phyloP scores from a whole-genome alignment of 2,888 invertebrate species.

The Salpingus planirostris region DNA sequence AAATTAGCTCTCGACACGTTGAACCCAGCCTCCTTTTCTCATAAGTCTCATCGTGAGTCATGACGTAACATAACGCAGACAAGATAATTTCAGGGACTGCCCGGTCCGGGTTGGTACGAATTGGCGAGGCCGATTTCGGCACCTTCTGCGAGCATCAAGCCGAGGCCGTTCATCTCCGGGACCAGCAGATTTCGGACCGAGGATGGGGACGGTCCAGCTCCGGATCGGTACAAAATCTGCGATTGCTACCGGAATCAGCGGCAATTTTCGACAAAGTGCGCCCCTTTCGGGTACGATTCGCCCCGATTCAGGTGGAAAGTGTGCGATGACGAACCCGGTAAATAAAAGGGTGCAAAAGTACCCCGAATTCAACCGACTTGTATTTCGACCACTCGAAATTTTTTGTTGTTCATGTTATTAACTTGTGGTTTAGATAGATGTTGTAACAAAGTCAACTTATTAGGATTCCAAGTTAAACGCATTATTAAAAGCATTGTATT shows the following conservation, averaged over 20 bases:
- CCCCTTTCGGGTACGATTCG: conserved; percentile 15
- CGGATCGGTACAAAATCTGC: conserved; percentile 22
- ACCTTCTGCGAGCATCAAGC: conserved; percentile 24
- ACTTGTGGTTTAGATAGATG: no score
- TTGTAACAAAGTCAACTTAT: no score
- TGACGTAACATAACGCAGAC: neutral
- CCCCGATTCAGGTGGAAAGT: conserved; percentile 7
- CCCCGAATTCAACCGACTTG: no score
- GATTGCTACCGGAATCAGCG: conserved; percentile 10
- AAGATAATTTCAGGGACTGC: conserved; percentile 23
- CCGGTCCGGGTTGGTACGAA: no score
- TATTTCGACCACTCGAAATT: no score
- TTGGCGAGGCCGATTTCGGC: no score
- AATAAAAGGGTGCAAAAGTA: no score
- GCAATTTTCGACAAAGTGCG: conserved; percentile 17
- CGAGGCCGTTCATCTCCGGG: conserved; percentile 23
- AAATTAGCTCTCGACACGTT: conserved; percentile 11
- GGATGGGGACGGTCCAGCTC: conserved; percentile 19
- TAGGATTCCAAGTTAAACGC: no score
- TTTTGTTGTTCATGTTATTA: no score
- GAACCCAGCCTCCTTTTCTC: conserved; percentile 3
- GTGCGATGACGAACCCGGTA: conserved; percentile 4
- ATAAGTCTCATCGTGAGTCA: neutral
- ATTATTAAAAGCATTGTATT: no score
- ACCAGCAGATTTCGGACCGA: conserved; percentile 20